These are phyloP conservation scores for Mythimna loreyi DNA, from an alignment of 2,888 invertebrate genomes.

Conservation along the genomic window DNA sequence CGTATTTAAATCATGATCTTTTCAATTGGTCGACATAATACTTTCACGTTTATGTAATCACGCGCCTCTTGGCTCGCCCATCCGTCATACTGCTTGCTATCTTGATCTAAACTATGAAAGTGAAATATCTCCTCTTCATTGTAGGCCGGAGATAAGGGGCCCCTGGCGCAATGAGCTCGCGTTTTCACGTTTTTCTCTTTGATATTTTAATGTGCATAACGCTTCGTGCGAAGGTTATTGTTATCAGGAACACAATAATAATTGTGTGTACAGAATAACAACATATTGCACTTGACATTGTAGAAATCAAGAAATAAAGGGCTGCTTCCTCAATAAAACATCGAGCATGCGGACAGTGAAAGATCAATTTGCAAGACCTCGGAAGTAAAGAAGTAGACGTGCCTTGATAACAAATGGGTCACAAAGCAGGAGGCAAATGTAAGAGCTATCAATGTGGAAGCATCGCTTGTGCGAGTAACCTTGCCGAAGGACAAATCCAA, in stretches of 20 bases:
- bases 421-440: slow-evolving; percentile 62
- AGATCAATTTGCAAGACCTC: slow-evolving; percentile 66
- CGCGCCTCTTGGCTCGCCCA: slow-evolving; percentile 81
- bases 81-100: slow-evolving; percentile 82
- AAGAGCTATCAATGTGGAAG: slow-evolving; percentile 40
- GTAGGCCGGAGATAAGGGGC: slow-evolving; percentile 75
- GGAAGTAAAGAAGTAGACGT: slow-evolving; percentile 59
- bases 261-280: slow-evolving; percentile 43
- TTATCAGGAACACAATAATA: slow-evolving; percentile 52
- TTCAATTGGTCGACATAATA: slow-evolving; percentile 82
- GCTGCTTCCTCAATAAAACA: slow-evolving; percentile 76
- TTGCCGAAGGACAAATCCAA: slow-evolving; percentile 35
- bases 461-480: slow-evolving; percentile 34
- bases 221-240: slow-evolving; percentile 45
- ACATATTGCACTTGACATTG: slow-evolving; percentile 65
- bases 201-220: slow-evolving; percentile 55
- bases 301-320: slow-evolving; percentile 64
- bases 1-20: slow-evolving; percentile 76
- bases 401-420: slow-evolving; percentile 57
- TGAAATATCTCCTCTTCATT: slow-evolving; percentile 79
- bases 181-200: slow-evolving; percentile 64
- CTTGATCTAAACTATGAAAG: slow-evolving; percentile 83
- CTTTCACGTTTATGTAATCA: slow-evolving; percentile 86
- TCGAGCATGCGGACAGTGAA: slow-evolving; percentile 69
- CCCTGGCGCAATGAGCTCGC: slow-evolving; percentile 53